Conservation (phyloP, 2,888 invertebrate genomes). For the Lepas anatifera region DNA sequence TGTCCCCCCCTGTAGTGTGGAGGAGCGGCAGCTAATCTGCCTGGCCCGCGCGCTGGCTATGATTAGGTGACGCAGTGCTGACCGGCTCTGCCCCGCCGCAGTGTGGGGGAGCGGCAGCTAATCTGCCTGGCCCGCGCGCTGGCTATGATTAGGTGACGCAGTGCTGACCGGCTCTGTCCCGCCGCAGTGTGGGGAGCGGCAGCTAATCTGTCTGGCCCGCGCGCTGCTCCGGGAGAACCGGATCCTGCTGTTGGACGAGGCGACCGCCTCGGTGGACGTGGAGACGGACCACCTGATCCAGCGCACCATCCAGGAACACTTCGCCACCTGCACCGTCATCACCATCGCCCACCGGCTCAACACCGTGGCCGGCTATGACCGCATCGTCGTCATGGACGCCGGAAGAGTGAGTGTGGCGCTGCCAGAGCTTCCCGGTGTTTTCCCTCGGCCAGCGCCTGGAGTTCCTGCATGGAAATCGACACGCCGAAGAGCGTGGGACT, state of each 20-base stretch:
- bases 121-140: no score
- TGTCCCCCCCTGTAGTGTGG: slow-evolving; percentile 21
- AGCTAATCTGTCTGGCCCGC: slow-evolving; percentile 29
- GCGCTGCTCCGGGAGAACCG: slow-evolving; percentile 30
- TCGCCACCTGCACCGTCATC: slow-evolving; percentile 71
- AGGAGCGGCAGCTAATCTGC: no score
- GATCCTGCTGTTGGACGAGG: slow-evolving; percentile 41
- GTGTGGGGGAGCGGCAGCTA: no score
- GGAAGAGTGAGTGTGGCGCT: slow-evolving; percentile 39
- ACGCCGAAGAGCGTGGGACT: no score
- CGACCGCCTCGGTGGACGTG: slow-evolving; percentile 42
- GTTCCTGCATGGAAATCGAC: no score
- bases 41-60: no score
- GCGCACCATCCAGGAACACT: slow-evolving; percentile 72
- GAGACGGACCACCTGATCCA: slow-evolving; percentile 45
- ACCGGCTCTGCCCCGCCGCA: no score
- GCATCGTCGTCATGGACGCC: slow-evolving; percentile 29
- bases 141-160: no score
- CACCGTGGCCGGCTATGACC: slow-evolving; percentile 77
- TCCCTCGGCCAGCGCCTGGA: no score
- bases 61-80: no score
- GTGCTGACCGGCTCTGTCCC: no score
- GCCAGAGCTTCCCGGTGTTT: no score
- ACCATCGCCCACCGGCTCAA: slow-evolving; percentile 88
- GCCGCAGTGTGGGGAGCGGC: slow-evolving; percentile 30